Conservation (phyloP, 2,797 vertebrate genomes). For the Tinamus major region DNA sequence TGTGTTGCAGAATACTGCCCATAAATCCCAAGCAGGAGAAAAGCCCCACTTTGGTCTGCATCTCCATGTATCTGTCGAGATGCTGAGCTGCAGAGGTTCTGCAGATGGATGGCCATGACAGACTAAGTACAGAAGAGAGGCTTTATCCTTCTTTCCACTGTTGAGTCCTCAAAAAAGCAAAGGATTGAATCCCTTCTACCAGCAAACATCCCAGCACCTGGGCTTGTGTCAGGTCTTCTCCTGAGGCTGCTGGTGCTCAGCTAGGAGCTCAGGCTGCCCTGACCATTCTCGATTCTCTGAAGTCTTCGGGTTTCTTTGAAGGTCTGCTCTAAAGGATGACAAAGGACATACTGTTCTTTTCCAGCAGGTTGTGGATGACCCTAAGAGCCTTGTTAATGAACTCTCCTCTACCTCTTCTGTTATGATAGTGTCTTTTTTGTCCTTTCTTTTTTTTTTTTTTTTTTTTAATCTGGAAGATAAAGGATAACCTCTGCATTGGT, state of each 20-base stretch:
- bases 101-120: neutral
- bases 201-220: neutral
- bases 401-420: neutral
- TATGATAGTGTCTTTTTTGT: neutral
- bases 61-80: fast-evolving
- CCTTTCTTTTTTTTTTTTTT: neutral
- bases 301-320: neutral
- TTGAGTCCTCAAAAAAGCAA: neutral
- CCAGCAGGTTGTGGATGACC: neutral
- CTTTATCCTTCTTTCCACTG: neutral
- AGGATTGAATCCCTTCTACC: neutral
- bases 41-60: neutral
- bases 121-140: neutral
- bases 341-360: neutral
- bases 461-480: neutral
- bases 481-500: neutral
- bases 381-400: neutral
- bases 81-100: neutral
- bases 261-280: neutral
- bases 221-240: neutral
- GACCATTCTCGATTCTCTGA: neutral
- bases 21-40: neutral
- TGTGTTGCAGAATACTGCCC: neutral
- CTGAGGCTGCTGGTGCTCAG: neutral
- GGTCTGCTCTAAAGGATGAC: neutral